A percentile compares a stretch with the other conserved stretches of the same genome.
phyloP scores from a whole-genome alignment of 2,797 vertebrate genomes.

The Gymnothorax reevesii region DNA sequence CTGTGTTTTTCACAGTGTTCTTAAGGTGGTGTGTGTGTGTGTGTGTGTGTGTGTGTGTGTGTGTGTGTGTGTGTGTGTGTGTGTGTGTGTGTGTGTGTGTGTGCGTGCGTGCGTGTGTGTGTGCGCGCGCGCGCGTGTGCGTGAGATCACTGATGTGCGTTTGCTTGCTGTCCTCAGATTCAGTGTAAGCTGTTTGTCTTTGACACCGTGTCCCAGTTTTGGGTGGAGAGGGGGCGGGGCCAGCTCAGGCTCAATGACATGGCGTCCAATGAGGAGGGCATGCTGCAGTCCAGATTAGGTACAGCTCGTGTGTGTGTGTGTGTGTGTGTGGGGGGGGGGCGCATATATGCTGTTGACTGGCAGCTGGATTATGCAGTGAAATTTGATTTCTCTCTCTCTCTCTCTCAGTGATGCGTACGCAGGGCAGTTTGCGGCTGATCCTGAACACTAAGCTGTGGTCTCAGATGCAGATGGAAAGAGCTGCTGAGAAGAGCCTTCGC shows the following conservation, averaged over 20 bases:
- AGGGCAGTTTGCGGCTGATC: conserved; percentile 83
- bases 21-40: not conserved
- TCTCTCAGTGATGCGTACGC: conserved; percentile 73
- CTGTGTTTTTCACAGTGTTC: too few species aligned
- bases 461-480: conserved; percentile 87
- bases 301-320: conserved; percentile 29
- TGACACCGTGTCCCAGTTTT: conserved; percentile 93
- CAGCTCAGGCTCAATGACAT: conserved; percentile 96
- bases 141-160: not conserved
- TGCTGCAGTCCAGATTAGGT: conserved; percentile 94
- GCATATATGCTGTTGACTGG: not conserved
- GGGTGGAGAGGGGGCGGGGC: conserved; percentile 96
- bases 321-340: conserved; percentile 12
- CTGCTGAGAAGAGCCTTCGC: conserved; percentile 83
- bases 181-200: conserved; percentile 72
- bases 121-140: not conserved
- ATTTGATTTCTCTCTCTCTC: not conserved
- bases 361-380: not conserved
- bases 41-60: not conserved
- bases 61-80: not conserved
- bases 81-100: not conserved
- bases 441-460: conserved; percentile 87
- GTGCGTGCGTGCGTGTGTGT: not conserved
- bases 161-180: conserved; percentile 7
- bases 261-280: conserved; percentile 92